Evolutionary conservation across 1,140 invertebrate species (phyloP), one percentile per base, ranked within the genome.

Genomic region (Lepidostoma basale): DNA sequence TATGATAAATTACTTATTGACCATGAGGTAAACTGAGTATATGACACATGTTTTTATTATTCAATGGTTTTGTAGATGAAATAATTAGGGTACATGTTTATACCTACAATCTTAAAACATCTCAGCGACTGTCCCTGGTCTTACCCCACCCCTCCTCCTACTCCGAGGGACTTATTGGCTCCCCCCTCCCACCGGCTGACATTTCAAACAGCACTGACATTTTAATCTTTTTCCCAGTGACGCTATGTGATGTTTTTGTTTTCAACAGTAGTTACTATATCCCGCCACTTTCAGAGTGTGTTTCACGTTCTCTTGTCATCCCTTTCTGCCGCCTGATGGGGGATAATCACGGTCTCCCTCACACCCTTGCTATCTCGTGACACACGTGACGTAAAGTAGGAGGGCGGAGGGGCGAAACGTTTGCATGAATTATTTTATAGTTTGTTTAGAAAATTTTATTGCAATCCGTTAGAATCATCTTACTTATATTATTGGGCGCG

Each of bases 211-310:
- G 45, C 72, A 63, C 54, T 73, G 72, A 73, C 72, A 73, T 73
- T 73, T 73, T 73, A 73, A 73, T 73, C 72, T 73, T 73, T 73
- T 73, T 70, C 72, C 67, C 67, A 73, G 60, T 63, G 47, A 62
- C 47, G 65, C 64, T 45, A 54, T 68, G 58, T 47, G 59, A 68
- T 66, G 70, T 69, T 69, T 69, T 73, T 69, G 67, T 69, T 67
- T 69, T 67, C 62, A 66, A 59, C n/a, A n/a, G n/a, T n/a, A n/a
- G n/a, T n/a, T n/a, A n/a, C 64, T 62, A 67, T 65, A 58, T 16
- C 62, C 30, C 23, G 22, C 25, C 18, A 14, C 40, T 59, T 58
- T 60, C 22, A 30, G 22, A 33, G 49, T 54, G 49, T 54, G 30
- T 54, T 54, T 54, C 49, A 54, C 49, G 28, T 30, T 33, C 25